A percentile compares a stretch with the other conserved stretches of the same genome.
phyloP scores from a whole-genome alignment of 2,797 vertebrate genomes.

The Philypnodon macrostomus region DNA sequence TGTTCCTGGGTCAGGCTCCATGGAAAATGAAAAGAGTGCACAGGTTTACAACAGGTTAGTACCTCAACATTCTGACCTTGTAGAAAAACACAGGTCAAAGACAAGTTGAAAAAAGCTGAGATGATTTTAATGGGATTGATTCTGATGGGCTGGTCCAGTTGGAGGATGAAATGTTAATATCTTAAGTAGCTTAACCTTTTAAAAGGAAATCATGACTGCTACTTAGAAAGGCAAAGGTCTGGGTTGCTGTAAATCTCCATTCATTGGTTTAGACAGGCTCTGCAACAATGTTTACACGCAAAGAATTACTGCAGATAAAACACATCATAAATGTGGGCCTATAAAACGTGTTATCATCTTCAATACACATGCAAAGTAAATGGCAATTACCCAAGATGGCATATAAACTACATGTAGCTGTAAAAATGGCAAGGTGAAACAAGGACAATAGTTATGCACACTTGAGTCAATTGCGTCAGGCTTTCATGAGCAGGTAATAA shows the following conservation, averaged over 20 bases:
- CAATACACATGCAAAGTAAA: constrained; percentile 4
- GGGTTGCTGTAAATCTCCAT: constrained; percentile 44
- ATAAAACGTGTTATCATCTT: background rate
- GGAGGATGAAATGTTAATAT: constrained; percentile 74
- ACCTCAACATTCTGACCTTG: constrained; percentile 9
- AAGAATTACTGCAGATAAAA: background rate
- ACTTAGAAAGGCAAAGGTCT: constrained; percentile 41
- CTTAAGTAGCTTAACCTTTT: constrained; percentile 69
- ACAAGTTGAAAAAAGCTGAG: constrained; percentile 28
- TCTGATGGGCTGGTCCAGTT: constrained; percentile 62
- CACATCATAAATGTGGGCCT: background rate
- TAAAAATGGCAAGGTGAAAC: constrained; percentile 51
- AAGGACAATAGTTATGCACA: constrained; percentile 42
- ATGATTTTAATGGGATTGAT: constrained; percentile 53
- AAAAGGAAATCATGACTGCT: constrained; percentile 55
- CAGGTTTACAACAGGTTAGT: constrained; percentile 1
- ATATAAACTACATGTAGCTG: constrained; percentile 6
- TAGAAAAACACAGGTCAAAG: constrained; percentile 16
- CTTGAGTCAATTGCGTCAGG: constrained; percentile 38
- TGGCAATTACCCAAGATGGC: constrained; percentile 6
- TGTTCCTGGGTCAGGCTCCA: too few species aligned
- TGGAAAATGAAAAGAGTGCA: too few species aligned
- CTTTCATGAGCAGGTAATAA: constrained; percentile 49
- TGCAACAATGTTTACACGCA: constrained; percentile 20
- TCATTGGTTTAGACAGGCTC: constrained; percentile 29